Evolutionary conservation across 2,797 vertebrate species (phyloP).

Genomic region (Siniperca scherzeri): DNA sequence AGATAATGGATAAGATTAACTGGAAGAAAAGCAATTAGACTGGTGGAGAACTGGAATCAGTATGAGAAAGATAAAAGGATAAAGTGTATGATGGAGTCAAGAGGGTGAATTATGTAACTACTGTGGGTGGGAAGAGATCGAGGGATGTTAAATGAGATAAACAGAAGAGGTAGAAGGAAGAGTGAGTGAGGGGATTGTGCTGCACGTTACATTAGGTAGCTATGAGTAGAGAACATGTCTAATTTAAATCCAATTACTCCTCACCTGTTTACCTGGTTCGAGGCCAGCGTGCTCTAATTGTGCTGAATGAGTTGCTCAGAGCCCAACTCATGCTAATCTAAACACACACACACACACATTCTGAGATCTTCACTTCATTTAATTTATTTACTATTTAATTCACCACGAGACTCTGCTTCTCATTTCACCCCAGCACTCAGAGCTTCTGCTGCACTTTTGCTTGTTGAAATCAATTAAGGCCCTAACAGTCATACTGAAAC

Average conservation of each 20-base stretch:
- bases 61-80: constrained; percentile 20
- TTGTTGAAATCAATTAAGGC: constrained; percentile 62
- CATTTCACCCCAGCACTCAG: constrained; percentile 28
- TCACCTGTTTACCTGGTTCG: constrained; percentile 65
- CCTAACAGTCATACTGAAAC: constrained; percentile 31
- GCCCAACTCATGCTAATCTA: constrained; percentile 26
- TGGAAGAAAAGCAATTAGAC: constrained; percentile 15
- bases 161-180: background rate
- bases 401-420: constrained; percentile 11
- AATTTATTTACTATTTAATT: constrained; percentile 63
- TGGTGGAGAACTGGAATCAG: background rate
- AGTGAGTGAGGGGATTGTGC: constrained; percentile 34
- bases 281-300: constrained; percentile 63
- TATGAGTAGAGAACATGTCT: constrained; percentile 68
- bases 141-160: constrained; percentile 44
- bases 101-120: constrained; percentile 5
- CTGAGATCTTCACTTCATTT: constrained; percentile 39
- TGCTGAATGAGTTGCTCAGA: constrained; percentile 66
- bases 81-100: constrained; percentile 16
- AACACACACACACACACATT: background rate
- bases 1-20: constrained; percentile 27
- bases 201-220: constrained; percentile 68
- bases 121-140: constrained; percentile 5
- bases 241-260: constrained; percentile 81
- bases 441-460: constrained; percentile 25